Base-by-base conservation (phyloP, 2,113 vertebrate genomes). In the Scartelaos histophorus region DNA sequence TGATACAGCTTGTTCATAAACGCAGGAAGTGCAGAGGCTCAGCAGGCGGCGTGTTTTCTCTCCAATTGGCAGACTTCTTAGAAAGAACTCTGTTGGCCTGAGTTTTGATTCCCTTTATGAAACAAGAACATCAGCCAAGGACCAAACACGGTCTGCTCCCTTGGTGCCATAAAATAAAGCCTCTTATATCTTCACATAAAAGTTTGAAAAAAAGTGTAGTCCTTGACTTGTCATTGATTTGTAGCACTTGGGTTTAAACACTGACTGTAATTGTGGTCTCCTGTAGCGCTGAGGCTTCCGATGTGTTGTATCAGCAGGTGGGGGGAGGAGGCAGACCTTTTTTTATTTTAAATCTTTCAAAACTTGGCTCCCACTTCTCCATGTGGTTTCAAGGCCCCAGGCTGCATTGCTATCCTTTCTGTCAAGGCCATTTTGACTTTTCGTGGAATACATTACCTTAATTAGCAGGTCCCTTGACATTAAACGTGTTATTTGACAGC, bases 391-490 rank as follows among this genome's bases (percentile, higher is more conserved):
- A 70, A 58, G 19, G 57, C 67, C n/a, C 69, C 19, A 1, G 66
- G 67, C 71, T 70, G 54, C 13, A n/a, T 0, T 7, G 53, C 78
- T 71, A 53, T 66, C 74, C n/a, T 43, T 57, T 74, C 51, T 71
- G 74, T 67, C 74, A 78, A 69, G 64, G 64, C 78, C 69, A 51
- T 1, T 6, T 54, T 60, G 43, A 74, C 51, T 72, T 82, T 79
- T 86, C 82, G 75, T 82, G 84, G 84, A 86, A 88, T 74, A 75
- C 25, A 76, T 73, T 34, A 21, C 74, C 70, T 70, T 72, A 73
- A 73, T 66, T 73, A 82, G 60, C 21, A 17, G 47, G 57, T 69
- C 12, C 43, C 24, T 34, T 51, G 34, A 1, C 7, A 13, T 72
- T 75, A 71, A 5, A 58, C 56, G 0, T 69, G 60, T 71, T 35